These are phyloP conservation scores for Trissolcus basalis DNA, from an alignment of 1,140 invertebrate genomes.

Conservation along the genomic window DNA sequence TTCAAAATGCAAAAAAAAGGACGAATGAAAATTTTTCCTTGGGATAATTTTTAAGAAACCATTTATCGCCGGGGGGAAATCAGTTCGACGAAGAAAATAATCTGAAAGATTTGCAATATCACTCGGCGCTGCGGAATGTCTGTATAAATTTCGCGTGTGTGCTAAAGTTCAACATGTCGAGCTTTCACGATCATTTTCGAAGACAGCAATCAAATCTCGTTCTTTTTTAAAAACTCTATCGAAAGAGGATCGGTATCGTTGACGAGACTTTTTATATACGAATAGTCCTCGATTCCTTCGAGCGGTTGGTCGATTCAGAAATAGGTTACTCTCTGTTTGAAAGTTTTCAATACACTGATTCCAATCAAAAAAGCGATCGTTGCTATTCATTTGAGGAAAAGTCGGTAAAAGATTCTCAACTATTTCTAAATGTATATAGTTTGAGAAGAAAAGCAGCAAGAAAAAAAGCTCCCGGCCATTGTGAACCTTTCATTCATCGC, in stretches of 20 bases:
- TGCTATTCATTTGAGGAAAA: constrained; percentile 49
- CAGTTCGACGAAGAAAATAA: constrained; percentile 2
- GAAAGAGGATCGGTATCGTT: constrained; percentile 44
- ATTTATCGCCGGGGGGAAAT: not conserved
- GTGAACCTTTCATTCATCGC: constrained; percentile 51
- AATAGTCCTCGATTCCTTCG: constrained; percentile 39
- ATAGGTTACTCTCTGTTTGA: constrained; percentile 57
- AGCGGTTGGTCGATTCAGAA: constrained; percentile 54
- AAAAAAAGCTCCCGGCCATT: constrained; percentile 38
- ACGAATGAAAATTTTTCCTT: no score
- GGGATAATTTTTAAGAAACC: no score
- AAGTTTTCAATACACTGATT: constrained; percentile 59
- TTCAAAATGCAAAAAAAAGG: no score
- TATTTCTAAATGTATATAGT: constrained; percentile 51
- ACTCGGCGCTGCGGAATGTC: constrained; percentile 23
- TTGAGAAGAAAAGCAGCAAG: constrained; percentile 29
- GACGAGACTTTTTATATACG: constrained; percentile 33
- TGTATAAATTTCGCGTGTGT: constrained; percentile 35
- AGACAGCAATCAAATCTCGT: constrained; percentile 52
- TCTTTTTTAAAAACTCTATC: constrained; percentile 54
- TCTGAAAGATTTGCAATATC: constrained; percentile 40
- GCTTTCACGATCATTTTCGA: constrained; percentile 47
- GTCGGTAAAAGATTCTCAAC: constrained; percentile 54
- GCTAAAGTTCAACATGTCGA: constrained; percentile 34
- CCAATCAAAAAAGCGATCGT: constrained; percentile 58